Evolutionary conservation across 2,888 invertebrate species (phyloP).

Genomic region (Macrosoma leucophasiata): DNA sequence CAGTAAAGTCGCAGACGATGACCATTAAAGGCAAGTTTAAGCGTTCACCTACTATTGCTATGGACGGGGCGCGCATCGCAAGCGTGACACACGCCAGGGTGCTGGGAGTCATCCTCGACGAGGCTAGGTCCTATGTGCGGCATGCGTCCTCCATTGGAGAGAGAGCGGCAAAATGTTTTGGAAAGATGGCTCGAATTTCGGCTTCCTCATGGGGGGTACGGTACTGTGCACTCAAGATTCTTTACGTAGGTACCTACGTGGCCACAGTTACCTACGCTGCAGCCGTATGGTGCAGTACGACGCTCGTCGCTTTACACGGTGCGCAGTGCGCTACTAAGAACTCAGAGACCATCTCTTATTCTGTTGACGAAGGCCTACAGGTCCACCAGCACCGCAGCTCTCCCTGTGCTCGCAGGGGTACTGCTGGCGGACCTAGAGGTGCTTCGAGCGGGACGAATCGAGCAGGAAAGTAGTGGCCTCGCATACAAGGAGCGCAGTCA

Average conservation of each 20-base stretch:
- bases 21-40: slow-evolving; percentile 17
- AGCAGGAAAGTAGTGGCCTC: too few species aligned
- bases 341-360: too few species aligned
- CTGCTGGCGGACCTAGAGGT: too few species aligned
- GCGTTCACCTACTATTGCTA: slow-evolving; percentile 9
- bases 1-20: slow-evolving; percentile 21
- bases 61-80: slow-evolving; percentile 13
- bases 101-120: slow-evolving; percentile 23
- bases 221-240: slow-evolving; percentile 18
- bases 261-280: slow-evolving; percentile 22
- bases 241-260: slow-evolving; percentile 25
- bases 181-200: slow-evolving; percentile 26
- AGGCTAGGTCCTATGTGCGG: slow-evolving; percentile 10
- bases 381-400: too few species aligned
- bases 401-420: too few species aligned
- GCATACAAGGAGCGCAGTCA: too few species aligned
- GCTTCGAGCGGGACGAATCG: too few species aligned
- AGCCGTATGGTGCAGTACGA: too few species aligned
- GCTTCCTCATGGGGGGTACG: slow-evolving; percentile 28
- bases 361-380: too few species aligned
- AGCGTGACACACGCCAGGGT: slow-evolving; percentile 1
- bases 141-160: slow-evolving; percentile 15
- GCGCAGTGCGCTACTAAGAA: too few species aligned
- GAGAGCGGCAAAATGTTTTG: slow-evolving; percentile 13
- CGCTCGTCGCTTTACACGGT: too few species aligned